Evolutionary conservation across 2,113 vertebrate species (phyloP), one percentile per base, ranked within the genome.

Genomic region (Astur gentilis): DNA sequence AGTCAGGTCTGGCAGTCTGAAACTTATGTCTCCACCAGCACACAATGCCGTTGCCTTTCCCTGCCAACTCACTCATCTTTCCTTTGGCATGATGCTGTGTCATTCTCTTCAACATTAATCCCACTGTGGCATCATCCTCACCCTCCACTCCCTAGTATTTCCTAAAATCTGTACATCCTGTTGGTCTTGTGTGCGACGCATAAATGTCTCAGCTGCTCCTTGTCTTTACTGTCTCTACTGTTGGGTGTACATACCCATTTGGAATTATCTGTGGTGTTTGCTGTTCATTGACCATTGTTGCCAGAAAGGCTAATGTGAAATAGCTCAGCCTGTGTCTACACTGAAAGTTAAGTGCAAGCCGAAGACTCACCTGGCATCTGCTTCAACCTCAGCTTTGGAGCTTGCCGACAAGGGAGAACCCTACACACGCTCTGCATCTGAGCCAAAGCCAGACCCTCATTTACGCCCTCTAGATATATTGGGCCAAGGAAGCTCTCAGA

Each of bases 261-360:
- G 72, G 61, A 78, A 47, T 64, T 84, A n/a, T 29, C 55, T 94
- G 45, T 80, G 52, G 9, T 72, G 40, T 72, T 86, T 83, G 40
- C 44, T 95, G 34, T 66, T 91, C 11, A 3, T 81, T 2, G 3
- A 18, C 47, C 8, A 2, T 49, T 0, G 0, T 11, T 73, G 29
- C 23, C 50, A 65, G 54, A 89, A 93, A 82, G 47, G 32, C 44
- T 78, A 25, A 10, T 17, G n/a, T 65, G 55, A 70, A 40, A 71
- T 45, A 77, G 27, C 9, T 62, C 47, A 61, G n/a, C 44, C 45
- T 87, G 5, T 78, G 34, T 80, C 45, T 70, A 49, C 26, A 5
- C 45, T 95, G 55, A 57, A 83, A 83, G 6, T 72, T 60, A 55
- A 79, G n/a, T 76, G 42, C 55, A 69, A 62, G 31, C n/a, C 31